Conservation (phyloP, 2,888 invertebrate genomes). For the Macrosoma leucophasiata region DNA sequence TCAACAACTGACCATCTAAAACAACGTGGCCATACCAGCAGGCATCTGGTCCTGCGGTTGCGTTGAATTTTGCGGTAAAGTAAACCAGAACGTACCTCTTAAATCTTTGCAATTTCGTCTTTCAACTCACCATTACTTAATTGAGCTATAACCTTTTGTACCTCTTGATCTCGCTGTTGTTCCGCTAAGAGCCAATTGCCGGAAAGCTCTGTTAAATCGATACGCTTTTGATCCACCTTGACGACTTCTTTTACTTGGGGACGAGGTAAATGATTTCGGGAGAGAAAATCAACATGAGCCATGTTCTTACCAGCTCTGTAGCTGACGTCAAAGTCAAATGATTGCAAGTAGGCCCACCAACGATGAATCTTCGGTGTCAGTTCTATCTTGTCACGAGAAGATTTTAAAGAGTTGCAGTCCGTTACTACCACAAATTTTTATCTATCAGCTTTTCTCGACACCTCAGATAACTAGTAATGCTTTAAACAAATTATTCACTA, state of each 20-base stretch:
- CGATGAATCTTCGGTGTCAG: no score
- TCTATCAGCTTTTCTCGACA: no score
- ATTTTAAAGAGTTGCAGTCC: no score
- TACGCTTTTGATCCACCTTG: neutral
- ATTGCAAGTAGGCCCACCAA: no score
- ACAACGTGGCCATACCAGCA: constrained; percentile 24
- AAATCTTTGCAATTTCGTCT: constrained; percentile 16
- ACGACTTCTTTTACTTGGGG: neutral
- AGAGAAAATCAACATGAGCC: constrained; percentile 15
- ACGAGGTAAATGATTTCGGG: constrained; percentile 14
- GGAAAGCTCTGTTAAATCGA: neutral
- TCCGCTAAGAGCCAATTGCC: constrained; percentile 1
- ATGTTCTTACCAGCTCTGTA: no score
- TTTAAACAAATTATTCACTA: no score
- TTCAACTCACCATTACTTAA: constrained; percentile 2
- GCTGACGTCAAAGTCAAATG: no score
- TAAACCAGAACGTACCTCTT: no score
- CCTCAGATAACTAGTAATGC: no score
- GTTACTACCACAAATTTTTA: no score
- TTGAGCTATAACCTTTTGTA: constrained; percentile 9
- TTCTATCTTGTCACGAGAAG: no score
- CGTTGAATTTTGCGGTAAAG: constrained; percentile 21
- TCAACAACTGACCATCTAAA: constrained; percentile 28
- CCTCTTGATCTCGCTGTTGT: constrained; percentile 23
- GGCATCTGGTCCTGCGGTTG: constrained; percentile 5